These are phyloP conservation scores for Myrmecophaga tridactyla DNA, from an alignment of 2,113 vertebrate species.

Conservation along the genomic window DNA sequence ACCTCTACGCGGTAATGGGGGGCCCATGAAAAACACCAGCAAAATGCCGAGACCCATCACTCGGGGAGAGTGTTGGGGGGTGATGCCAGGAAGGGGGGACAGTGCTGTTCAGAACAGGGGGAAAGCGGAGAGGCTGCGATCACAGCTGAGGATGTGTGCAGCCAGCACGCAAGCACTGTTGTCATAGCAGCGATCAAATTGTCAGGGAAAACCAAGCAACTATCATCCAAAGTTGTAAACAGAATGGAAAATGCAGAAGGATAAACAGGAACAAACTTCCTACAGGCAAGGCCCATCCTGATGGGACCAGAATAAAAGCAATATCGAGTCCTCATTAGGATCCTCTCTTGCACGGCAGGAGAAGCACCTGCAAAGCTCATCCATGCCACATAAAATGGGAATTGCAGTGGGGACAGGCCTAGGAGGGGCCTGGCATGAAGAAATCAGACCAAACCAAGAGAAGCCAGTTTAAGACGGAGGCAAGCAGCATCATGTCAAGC, in stretches of 20 bases:
- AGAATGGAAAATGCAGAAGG: constrained; percentile 73
- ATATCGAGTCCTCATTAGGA: constrained; percentile 32
- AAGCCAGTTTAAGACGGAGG: not conserved
- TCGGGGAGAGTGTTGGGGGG: constrained; percentile 43
- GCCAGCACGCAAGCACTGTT: constrained; percentile 69
- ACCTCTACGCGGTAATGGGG: constrained; percentile 20
- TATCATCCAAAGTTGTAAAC: constrained; percentile 72
- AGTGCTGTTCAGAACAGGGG: constrained; percentile 61
- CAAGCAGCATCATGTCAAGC: rapidly evolving
- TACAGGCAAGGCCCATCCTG: constrained; percentile 51
- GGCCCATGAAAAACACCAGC: constrained; percentile 71
- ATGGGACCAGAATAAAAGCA: constrained; percentile 46
- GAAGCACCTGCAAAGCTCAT: rapidly evolving
- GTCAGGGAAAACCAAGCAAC: constrained; percentile 74
- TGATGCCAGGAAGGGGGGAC: constrained; percentile 55
- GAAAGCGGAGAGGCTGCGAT: constrained; percentile 52
- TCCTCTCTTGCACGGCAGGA: not conserved
- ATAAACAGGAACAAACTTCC: constrained; percentile 61
- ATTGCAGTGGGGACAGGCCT: rapidly evolving
- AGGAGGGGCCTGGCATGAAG: not conserved
- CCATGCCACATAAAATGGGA: rapidly evolving
- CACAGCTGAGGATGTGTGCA: constrained; percentile 63
- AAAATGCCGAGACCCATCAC: constrained; percentile 67
- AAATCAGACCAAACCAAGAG: not conserved
- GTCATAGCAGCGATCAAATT: constrained; percentile 77